Evolutionary conservation across 2,888 invertebrate species (phyloP).

Genomic region (Cheilosia urbana): DNA sequence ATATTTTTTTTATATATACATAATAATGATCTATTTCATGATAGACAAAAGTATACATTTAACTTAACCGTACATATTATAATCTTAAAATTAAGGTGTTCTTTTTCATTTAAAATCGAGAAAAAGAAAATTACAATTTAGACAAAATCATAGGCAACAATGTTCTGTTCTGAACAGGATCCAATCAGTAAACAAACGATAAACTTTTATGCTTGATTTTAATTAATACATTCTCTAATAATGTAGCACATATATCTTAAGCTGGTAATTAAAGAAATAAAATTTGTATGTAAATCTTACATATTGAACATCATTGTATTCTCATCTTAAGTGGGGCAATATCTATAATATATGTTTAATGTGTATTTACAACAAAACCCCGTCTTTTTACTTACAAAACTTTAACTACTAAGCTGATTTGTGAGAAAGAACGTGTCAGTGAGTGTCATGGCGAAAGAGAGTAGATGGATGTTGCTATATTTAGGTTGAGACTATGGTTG

Average conservation of each 20-base stretch:
- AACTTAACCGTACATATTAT: constrained; percentile 16
- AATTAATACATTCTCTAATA: constrained; percentile 41
- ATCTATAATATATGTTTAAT: constrained; percentile 61
- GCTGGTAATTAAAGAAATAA: constrained; percentile 28
- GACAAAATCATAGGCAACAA: constrained; percentile 47
- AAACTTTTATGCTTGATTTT: constrained; percentile 41
- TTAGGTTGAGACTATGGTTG: too few species aligned
- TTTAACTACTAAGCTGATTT: neutral
- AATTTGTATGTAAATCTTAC: constrained; percentile 46
- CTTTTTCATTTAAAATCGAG: constrained; percentile 1
- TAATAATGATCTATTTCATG: constrained; percentile 16
- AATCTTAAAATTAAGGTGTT: constrained; percentile 35
- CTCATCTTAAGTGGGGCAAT: constrained; percentile 50
- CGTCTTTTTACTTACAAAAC: constrained; percentile 43
- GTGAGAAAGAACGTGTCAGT: neutral
- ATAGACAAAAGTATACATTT: constrained; percentile 11
- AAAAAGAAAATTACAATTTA: constrained; percentile 29
- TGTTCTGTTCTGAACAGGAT: constrained; percentile 19
- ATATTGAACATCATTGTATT: constrained; percentile 53
- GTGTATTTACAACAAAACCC: constrained; percentile 60
- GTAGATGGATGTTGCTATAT: neutral
- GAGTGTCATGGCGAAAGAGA: neutral
- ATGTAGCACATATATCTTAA: constrained; percentile 43
- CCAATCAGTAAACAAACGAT: constrained; percentile 28
- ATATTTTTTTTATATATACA: constrained; percentile 5